Conservation (phyloP, 1,140 invertebrate species). For the Drosophila elegans region DNA sequence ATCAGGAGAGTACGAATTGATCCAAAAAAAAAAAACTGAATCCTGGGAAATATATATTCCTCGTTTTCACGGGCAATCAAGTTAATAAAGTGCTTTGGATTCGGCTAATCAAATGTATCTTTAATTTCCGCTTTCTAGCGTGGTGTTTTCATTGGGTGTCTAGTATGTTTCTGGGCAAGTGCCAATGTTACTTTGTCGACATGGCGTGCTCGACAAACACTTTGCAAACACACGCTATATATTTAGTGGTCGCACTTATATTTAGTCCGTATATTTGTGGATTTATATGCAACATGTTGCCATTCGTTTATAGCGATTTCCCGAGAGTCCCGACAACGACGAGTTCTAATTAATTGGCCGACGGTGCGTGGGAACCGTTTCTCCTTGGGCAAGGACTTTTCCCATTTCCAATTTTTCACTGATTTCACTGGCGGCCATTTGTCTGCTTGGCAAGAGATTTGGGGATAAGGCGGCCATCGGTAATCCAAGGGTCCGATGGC, state of each 20-base stretch:
- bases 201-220: constrained; percentile 19
- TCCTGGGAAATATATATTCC: not conserved
- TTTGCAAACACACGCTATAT: constrained; percentile 10
- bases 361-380: constrained; percentile 23
- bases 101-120: constrained; percentile 40
- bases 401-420: constrained; percentile 31
- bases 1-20: no score
- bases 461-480: constrained; percentile 51
- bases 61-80: constrained; percentile 12
- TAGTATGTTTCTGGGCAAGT: constrained; percentile 35
- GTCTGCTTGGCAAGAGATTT: constrained; percentile 24
- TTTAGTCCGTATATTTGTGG: constrained; percentile 31
- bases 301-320: constrained; percentile 6
- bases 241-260: constrained; percentile 38
- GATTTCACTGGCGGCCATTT: constrained; percentile 39
- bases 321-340: constrained; percentile 6
- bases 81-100: constrained; percentile 23
- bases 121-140: constrained; percentile 32
- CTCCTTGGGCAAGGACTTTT: constrained; percentile 46
- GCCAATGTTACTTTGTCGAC: constrained; percentile 40
- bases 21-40: not conserved
- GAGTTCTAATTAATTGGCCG: constrained; percentile 29
- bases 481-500: constrained; percentile 78
- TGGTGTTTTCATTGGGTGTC: constrained; percentile 1
- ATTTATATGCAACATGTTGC: constrained; percentile 53